Percentiles rank a stretch among this genome's conserved stretches.
phyloP scores from a whole-genome alignment of 2,888 invertebrate genomes.

The Nemotelus nigrinus region DNA sequence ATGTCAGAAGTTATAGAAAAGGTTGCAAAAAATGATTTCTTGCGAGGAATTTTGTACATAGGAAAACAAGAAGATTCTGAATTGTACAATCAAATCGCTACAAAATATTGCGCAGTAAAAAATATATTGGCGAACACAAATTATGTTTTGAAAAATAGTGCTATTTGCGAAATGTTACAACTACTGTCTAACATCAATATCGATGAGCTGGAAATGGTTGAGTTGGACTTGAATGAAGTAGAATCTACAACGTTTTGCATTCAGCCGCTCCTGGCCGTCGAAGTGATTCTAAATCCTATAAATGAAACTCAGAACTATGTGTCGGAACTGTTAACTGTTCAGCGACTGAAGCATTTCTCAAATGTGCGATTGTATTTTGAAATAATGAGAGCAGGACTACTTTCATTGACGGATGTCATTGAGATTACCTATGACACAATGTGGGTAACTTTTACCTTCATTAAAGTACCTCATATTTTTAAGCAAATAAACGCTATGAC shows the following conservation, averaged over 20 bases:
- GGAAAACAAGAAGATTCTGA: conserved; percentile 84
- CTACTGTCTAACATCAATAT: conserved; percentile 61
- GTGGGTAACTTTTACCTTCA: conserved; percentile 94
- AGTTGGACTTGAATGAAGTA: conserved; percentile 69
- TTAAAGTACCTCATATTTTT: conserved; percentile 87
- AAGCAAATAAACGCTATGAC: conserved; percentile 73
- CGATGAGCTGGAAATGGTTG: conserved; percentile 59
- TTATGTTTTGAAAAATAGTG: conserved; percentile 50
- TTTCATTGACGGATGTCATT: conserved; percentile 88
- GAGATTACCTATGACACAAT: conserved; percentile 86
- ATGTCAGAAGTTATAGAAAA: conserved; percentile 75
- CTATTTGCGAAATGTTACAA: conserved; percentile 59
- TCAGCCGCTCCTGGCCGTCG: conserved; percentile 84
- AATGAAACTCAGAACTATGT: conserved; percentile 83
- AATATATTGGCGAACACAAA: conserved; percentile 54
- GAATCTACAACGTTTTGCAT: conserved; percentile 78
- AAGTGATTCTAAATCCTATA: conserved; percentile 86
- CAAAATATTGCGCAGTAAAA: conserved; percentile 71
- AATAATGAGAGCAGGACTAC: conserved; percentile 86
- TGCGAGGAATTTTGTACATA: conserved; percentile 83
- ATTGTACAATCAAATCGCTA: conserved; percentile 72
- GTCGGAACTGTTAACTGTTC: conserved; percentile 83
- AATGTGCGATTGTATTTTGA: conserved; percentile 86
- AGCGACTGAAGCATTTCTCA: conserved; percentile 84
- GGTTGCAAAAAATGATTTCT: conserved; percentile 77